These are phyloP conservation scores for Gallinago media DNA, from an alignment of 2,113 vertebrate genomes.

Conservation along the genomic window DNA sequence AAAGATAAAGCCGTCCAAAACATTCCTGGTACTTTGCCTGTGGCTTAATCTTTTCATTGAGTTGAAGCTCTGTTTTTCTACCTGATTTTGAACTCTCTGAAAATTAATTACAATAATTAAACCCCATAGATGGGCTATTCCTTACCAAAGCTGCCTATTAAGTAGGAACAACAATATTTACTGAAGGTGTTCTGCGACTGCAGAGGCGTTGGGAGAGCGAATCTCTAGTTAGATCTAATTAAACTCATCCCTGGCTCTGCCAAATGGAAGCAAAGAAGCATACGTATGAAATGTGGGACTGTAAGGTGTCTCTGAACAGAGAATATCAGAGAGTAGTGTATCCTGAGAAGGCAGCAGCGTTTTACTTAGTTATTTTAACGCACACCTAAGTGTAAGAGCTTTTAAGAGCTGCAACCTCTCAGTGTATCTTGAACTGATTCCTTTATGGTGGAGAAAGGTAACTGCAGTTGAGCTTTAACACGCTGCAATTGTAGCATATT, in stretches of 20 bases:
- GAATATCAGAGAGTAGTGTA: background rate
- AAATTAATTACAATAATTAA: background rate
- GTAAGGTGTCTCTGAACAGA: background rate
- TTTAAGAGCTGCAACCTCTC: background rate
- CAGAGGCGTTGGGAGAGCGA: background rate
- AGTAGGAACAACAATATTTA: background rate
- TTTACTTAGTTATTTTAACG: background rate
- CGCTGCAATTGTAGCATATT: background rate
- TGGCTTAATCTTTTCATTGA: background rate
- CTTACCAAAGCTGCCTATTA: background rate
- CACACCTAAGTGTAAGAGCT: background rate
- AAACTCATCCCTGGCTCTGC: background rate
- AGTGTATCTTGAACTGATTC: background rate
- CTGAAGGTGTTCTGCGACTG: background rate
- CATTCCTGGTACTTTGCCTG: fast-evolving
- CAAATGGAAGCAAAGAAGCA: background rate
- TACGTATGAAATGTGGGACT: background rate
- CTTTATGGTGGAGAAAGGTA: background rate
- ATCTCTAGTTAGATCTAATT: background rate
- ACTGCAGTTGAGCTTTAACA: background rate
- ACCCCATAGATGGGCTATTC: fast-evolving
- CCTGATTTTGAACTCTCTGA: background rate
- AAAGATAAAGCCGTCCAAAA: background rate
- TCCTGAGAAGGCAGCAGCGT: background rate
- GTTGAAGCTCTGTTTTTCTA: background rate